Evolutionary conservation across 2,888 invertebrate genomes (phyloP).

Genomic region (Tipula vernalis): DNA sequence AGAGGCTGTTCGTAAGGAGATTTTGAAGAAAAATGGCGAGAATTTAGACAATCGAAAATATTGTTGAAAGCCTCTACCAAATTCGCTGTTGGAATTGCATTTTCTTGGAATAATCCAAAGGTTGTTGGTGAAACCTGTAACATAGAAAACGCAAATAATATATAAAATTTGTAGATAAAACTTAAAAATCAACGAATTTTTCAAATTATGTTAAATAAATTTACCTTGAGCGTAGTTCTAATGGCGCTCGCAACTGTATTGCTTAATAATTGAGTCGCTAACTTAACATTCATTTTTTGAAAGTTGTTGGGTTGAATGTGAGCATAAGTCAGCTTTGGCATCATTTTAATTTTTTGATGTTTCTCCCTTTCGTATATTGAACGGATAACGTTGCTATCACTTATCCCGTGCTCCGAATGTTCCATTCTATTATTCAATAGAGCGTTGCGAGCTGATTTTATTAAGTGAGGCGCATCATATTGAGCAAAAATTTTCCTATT

Average conservation of each 20-base stretch:
- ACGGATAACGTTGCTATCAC: background rate
- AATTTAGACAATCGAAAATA: background rate
- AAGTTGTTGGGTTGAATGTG: background rate
- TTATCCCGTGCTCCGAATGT: background rate
- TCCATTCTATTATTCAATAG: background rate
- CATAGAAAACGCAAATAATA: background rate
- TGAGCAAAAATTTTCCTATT: background rate
- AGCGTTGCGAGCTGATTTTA: background rate
- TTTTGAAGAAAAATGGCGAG: background rate
- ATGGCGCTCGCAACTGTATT: background rate
- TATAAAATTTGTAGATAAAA: background rate
- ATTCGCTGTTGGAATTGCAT: background rate
- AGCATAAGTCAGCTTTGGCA: background rate
- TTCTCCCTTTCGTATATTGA: background rate
- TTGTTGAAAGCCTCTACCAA: background rate
- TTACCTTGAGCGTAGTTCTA: background rate
- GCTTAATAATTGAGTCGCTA: background rate
- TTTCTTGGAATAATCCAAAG: background rate
- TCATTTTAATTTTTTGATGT: background rate
- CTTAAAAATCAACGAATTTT: background rate
- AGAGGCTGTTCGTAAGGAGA: background rate
- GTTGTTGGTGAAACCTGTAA: background rate
- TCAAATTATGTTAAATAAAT: background rate
- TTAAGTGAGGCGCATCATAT: background rate
- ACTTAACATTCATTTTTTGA: background rate